Evolutionary conservation across 2,888 invertebrate species (phyloP).

Genomic region (Drosophila borealis): DNA sequence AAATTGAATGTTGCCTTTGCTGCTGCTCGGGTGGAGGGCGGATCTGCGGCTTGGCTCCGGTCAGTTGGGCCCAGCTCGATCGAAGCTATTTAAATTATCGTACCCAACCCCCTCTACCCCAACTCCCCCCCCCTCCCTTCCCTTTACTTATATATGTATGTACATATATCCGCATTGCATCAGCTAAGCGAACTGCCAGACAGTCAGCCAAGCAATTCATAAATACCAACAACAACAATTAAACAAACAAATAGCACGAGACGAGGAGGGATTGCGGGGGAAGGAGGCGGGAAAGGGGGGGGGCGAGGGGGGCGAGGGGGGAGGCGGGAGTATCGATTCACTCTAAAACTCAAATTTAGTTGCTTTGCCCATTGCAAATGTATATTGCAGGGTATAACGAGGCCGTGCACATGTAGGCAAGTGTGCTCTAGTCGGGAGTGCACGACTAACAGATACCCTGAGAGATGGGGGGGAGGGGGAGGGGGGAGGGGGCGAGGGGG

Average conservation of each 20-base stretch:
- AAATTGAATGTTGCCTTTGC: slow-evolving; percentile 30
- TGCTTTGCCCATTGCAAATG: background rate
- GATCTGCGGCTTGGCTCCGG: slow-evolving; percentile 20
- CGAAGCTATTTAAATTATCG: slow-evolving; percentile 43
- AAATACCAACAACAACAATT: slow-evolving; percentile 64
- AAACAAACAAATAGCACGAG: slow-evolving; percentile 70
- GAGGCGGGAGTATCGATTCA: slow-evolving; percentile 2
- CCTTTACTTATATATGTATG: slow-evolving; percentile 42
- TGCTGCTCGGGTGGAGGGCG: background rate
- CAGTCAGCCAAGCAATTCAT: slow-evolving; percentile 72
- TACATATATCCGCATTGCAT: slow-evolving; percentile 76
- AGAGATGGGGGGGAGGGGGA: no score
- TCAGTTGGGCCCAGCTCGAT: slow-evolving; percentile 32
- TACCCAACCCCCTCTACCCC: background rate
- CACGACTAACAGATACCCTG: no score
- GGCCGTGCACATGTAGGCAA: no score
- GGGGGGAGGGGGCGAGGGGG: no score
- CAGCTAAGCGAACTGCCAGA: slow-evolving; percentile 49
- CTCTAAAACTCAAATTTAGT: slow-evolving; percentile 27
- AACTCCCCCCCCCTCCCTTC: background rate
- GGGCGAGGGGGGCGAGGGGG: background rate
- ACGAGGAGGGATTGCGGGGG: slow-evolving; percentile 1
- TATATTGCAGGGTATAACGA: no score
- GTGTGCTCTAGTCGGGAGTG: no score
- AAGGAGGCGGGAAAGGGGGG: no score